Evolutionary conservation across 2,888 invertebrate species (phyloP).

Genomic region (Ellobium chinense): DNA sequence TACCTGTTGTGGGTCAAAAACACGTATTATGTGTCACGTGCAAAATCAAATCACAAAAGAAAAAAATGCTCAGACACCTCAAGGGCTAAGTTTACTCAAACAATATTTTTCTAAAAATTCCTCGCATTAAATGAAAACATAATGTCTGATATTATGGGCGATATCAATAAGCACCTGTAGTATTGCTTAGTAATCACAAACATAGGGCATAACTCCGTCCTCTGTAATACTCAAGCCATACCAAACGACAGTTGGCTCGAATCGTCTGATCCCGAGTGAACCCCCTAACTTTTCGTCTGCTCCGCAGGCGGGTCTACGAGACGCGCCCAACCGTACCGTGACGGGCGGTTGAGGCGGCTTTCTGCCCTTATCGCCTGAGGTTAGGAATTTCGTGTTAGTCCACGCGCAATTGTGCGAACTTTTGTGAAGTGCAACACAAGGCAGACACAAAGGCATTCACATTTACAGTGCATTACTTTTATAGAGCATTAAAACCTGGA

Average conservation of each 20-base stretch:
- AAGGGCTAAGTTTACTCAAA: too few relatives aligned
- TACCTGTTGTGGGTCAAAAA: too few relatives aligned
- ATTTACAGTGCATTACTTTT: neutral
- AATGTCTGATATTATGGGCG: too few relatives aligned
- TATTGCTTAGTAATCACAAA: neutral
- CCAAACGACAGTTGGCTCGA: slow-evolving; percentile 7
- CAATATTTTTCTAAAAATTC: too few relatives aligned
- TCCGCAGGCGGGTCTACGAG: neutral
- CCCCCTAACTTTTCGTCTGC: slow-evolving; percentile 13
- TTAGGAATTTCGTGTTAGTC: neutral
- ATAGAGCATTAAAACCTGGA: too few relatives aligned
- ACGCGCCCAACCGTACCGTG: neutral
- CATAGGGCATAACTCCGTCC: neutral
- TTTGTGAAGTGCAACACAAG: too few relatives aligned
- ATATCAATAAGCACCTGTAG: neutral
- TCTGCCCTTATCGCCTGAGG: neutral
- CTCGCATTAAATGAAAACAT: too few relatives aligned
- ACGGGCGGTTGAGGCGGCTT: slow-evolving; percentile 4
- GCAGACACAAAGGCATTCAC: neutral
- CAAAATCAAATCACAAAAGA: too few relatives aligned
- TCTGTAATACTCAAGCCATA: neutral
- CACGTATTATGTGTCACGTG: too few relatives aligned
- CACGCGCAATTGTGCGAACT: neutral
- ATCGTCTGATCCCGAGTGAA: neutral
- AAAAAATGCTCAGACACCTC: too few relatives aligned